Conservation (phyloP, 2,113 vertebrate genomes). For the Chloropsis cyanopogon region DNA sequence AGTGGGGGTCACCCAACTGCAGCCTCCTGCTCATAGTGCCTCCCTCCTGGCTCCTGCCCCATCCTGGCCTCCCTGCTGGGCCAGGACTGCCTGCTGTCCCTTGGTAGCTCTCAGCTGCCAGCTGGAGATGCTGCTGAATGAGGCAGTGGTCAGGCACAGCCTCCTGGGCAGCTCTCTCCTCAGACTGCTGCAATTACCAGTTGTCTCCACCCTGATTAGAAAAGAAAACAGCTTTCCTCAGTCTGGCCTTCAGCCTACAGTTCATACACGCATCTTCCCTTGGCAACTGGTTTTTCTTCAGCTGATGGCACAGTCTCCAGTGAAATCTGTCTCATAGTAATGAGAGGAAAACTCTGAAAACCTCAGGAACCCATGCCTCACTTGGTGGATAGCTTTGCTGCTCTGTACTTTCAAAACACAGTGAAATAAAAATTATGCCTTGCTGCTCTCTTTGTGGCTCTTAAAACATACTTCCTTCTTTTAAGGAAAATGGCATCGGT, state of each 20-base stretch:
- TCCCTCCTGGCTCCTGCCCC: not conserved
- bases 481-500: not conserved
- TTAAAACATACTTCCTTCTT: not conserved
- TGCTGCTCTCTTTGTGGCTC: not conserved
- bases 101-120: not conserved
- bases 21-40: fast-evolving
- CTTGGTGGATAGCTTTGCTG: not conserved
- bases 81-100: not conserved
- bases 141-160: not conserved
- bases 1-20: not conserved
- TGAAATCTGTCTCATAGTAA: not conserved
- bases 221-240: not conserved
- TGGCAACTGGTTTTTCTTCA: slow-evolving; percentile 6
- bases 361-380: not conserved
- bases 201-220: not conserved
- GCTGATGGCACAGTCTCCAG: not conserved
- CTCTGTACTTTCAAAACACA: slow-evolving; percentile 26
- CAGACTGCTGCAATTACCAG: not conserved
- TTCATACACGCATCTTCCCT: not conserved
- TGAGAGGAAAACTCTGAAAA: slow-evolving; percentile 2
- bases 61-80: not conserved
- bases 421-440: slow-evolving; percentile 18
- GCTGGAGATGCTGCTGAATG: not conserved
- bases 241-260: not conserved
- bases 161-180: not conserved